Evolutionary conservation across 2,797 vertebrate species (phyloP), one percentile per base, ranked within the genome.

Genomic region (Apogon talboti): DNA sequence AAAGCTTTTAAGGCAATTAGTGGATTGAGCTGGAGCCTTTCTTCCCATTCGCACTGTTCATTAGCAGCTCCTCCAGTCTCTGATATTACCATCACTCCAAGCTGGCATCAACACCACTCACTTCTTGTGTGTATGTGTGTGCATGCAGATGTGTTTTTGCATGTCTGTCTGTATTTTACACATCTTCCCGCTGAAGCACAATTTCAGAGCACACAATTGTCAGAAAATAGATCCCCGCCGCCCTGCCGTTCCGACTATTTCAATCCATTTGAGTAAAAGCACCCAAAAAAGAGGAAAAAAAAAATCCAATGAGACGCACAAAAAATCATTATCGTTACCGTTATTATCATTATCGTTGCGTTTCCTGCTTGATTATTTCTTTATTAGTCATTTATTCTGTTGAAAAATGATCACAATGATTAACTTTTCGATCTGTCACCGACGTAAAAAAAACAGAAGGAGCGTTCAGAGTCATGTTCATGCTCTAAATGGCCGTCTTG

Each of bases 1-100:
- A 93, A 92, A 92, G 92, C 92, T 93, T 93, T 93, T 93, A 92
- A 92, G 89, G 90, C 92, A 94, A 93, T 94, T 92, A 93, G 90
- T 87, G 92, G 87, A 92, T 91, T 92, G 90, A 92, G 90, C 90
- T 84, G 77, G 81, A 90, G 89, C 88, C 86, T 93, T 92, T 92
- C 90, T 92, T 92, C 89, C 87, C 89, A 91, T 93, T 90, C 89
- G 85, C 83, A 76, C 79, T 91, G 86, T 93, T 94, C 92, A 93
- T 94, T 94, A 93, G 89, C 87, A 88, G 91, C 90, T 93, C 88
- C 88, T 91, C 87, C 82, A 92, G 91, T 91, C 87, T 90, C 84
- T 90, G 89, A 92, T 93, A 92, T 90, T 90, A 89, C 89, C 89
- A 88, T 93, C 89, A 92, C 87, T 92, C 87, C 81, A 83, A 84